A percentile compares a stretch with the other conserved stretches of the same genome.
phyloP scores from a whole-genome alignment of 30 jellyfish, hydroid and myxozoan species.

The Nemopilema nomurai region DNA sequence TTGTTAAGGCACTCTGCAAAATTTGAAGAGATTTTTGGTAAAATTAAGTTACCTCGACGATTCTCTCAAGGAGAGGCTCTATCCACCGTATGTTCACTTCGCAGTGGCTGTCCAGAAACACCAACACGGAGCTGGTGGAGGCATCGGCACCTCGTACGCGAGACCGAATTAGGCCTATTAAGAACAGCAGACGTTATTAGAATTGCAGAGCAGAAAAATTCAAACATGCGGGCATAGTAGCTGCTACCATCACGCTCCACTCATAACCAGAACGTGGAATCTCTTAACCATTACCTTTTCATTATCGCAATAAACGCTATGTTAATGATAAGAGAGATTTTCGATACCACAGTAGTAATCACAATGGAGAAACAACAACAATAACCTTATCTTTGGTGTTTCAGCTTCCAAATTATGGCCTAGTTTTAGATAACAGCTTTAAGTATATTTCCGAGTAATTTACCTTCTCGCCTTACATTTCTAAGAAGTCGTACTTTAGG shows the following conservation, averaged over 20 bases:
- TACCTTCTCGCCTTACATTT: conserved; percentile 79
- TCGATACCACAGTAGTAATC: too few species aligned
- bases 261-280: neutral
- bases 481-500: conserved; percentile 68
- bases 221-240: neutral
- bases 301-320: too few species aligned
- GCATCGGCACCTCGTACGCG: conserved; percentile 77
- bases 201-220: too few species aligned
- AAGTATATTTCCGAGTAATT: neutral
- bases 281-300: too few species aligned
- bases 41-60: conserved; percentile 60
- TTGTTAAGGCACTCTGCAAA: too few species aligned
- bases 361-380: too few species aligned
- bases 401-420: too few species aligned
- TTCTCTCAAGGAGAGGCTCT: conserved; percentile 65
- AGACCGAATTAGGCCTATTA: conserved; percentile 82
- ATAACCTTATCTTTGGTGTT: too few species aligned
- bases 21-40: too few species aligned
- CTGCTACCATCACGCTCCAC: neutral
- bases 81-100: conserved; percentile 79
- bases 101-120: conserved; percentile 87
- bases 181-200: too few species aligned
- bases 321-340: too few species aligned
- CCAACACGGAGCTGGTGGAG: conserved; percentile 58
- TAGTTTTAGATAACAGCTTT: too few species aligned